phyloP scores from a whole-genome alignment of 2,797 vertebrate genomes.

The Crenichthys baileyi region DNA sequence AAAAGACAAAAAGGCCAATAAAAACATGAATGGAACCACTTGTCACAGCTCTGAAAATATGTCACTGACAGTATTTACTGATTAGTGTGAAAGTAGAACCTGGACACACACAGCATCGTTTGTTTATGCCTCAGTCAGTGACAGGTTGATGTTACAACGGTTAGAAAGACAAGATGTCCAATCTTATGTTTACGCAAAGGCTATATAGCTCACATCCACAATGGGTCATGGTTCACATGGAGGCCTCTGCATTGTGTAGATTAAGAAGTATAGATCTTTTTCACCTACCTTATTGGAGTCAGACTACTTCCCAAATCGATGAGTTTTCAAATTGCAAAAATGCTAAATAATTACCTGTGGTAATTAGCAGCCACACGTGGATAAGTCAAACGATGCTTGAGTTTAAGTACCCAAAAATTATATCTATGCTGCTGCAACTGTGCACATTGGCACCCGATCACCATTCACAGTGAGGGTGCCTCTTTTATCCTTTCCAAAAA shows the following conservation, averaged over 20 bases:
- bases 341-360: conserved; percentile 39
- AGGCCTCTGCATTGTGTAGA: conserved; percentile 23
- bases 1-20: conserved; percentile 18
- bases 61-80: conserved; percentile 16
- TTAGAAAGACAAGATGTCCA: conserved; percentile 79
- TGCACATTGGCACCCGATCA: conserved; percentile 4
- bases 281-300: not conserved
- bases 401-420: conserved; percentile 13
- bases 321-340: conserved; percentile 10
- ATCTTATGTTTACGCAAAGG: conserved; percentile 64
- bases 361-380: conserved; percentile 13
- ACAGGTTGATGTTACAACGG: conserved; percentile 63
- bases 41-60: conserved; percentile 12
- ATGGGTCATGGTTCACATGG: conserved; percentile 51
- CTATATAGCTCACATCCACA: conserved; percentile 56
- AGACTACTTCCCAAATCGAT: conserved; percentile 32
- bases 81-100: conserved; percentile 21
- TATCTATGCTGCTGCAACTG: not conserved
- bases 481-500: conserved; percentile 6
- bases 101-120: conserved; percentile 30
- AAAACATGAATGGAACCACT: conserved; percentile 14
- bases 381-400: conserved; percentile 12
- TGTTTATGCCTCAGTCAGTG: conserved; percentile 14
- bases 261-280: conserved; percentile 31
- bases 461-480: not conserved